These are phyloP conservation scores for Urechis unicinctus DNA, from an alignment of 2,888 invertebrate genomes.

Conservation along the genomic window DNA sequence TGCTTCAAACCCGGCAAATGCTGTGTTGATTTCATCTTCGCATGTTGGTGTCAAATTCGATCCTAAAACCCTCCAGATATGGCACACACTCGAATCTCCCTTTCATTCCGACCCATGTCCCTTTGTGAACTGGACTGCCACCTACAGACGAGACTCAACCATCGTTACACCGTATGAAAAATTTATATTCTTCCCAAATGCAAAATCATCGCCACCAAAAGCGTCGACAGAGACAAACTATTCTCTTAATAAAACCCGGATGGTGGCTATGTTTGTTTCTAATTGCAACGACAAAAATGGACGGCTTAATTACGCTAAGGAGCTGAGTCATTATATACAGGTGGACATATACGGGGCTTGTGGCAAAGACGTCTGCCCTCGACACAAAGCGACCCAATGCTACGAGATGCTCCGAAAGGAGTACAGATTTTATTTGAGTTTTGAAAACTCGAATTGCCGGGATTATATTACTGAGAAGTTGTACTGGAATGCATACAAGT, in stretches of 20 bases:
- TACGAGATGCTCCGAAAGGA: constrained; percentile 3
- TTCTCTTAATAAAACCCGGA: constrained; percentile 81
- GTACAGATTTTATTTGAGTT: constrained; percentile 4
- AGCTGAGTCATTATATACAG: constrained; percentile 74
- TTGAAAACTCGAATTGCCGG: constrained; percentile 5
- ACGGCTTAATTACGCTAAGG: constrained; percentile 75
- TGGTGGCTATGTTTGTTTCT: constrained; percentile 95
- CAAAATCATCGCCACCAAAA: neutral
- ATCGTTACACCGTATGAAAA: constrained; percentile 84
- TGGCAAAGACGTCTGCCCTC: neutral
- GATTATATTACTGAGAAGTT: constrained; percentile 7
- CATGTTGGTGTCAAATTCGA: too few relatives aligned
- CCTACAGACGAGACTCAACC: constrained; percentile 88
- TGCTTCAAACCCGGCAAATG: too few relatives aligned
- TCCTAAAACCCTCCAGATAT: neutral
- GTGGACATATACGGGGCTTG: constrained; percentile 4
- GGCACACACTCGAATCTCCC: constrained; percentile 1
- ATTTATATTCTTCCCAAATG: constrained; percentile 5
- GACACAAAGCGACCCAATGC: neutral
- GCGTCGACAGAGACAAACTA: constrained; percentile 7
- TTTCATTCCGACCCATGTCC: neutral
- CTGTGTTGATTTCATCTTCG: too few relatives aligned
- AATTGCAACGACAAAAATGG: constrained; percentile 92
- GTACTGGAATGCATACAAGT: constrained; percentile 6
- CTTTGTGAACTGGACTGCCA: constrained; percentile 87